phyloP scores from a whole-genome alignment of 1,140 invertebrate species.

The Drosophila prosaltans region DNA sequence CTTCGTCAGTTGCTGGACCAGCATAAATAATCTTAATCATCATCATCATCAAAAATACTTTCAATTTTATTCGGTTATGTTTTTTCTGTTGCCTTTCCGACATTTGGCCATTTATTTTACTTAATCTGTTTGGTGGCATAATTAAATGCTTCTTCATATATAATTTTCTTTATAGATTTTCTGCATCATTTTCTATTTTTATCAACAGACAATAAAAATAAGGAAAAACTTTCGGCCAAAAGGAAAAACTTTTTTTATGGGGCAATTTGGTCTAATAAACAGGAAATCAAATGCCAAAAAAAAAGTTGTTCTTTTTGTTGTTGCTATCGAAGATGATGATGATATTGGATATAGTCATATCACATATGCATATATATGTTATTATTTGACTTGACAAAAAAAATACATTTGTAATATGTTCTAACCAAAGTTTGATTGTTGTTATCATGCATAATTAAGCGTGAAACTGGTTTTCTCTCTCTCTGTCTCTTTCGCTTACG shows the following conservation, averaged over 20 bases:
- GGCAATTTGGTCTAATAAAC: slow-evolving; percentile 59
- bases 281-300: slow-evolving; percentile 67
- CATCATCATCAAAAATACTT: slow-evolving; percentile 39
- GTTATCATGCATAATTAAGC: slow-evolving; percentile 49
- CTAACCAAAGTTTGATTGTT: slow-evolving; percentile 24
- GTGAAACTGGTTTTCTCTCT: slow-evolving; percentile 56
- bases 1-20: slow-evolving; percentile 23
- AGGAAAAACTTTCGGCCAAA: slow-evolving; percentile 45
- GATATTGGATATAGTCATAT: slow-evolving; percentile 5
- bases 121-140: slow-evolving; percentile 60
- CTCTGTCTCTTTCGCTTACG: slow-evolving; percentile 2
- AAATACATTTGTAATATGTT: slow-evolving; percentile 62
- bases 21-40: slow-evolving; percentile 28
- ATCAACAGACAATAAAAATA: slow-evolving; percentile 42
- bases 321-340: slow-evolving; percentile 55
- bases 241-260: slow-evolving; percentile 47
- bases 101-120: slow-evolving; percentile 61
- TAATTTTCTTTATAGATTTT: slow-evolving; percentile 43
- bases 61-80: slow-evolving; percentile 35
- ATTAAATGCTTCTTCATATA: slow-evolving; percentile 34
- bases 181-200: slow-evolving; percentile 56
- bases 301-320: too few relatives aligned
- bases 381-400: slow-evolving; percentile 58
- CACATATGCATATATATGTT: slow-evolving; percentile 10
- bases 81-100: slow-evolving; percentile 46